phyloP scores from a whole-genome alignment of 2,797 vertebrate species.

The Semaprochilodus insignis region DNA sequence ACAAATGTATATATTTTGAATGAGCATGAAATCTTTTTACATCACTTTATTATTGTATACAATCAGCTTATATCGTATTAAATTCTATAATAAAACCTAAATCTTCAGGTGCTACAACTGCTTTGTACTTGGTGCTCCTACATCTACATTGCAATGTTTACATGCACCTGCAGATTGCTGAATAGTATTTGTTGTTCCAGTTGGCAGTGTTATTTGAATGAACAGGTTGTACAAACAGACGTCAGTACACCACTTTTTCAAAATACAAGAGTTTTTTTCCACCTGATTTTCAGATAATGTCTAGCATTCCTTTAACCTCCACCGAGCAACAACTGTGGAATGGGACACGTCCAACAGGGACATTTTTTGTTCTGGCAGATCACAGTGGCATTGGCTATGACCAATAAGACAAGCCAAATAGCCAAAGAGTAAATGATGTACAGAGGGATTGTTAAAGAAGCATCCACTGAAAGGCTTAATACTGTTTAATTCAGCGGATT shows the following conservation, averaged over 20 bases:
- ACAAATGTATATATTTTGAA: background rate
- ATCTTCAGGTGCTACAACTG: background rate
- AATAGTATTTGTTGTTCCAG: slow-evolving; percentile 9
- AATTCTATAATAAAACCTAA: background rate
- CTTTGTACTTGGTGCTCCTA: background rate
- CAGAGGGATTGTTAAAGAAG: no score
- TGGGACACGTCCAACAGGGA: background rate
- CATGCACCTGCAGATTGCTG: background rate
- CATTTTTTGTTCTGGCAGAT: background rate
- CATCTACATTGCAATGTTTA: background rate
- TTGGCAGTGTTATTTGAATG: slow-evolving; percentile 8
- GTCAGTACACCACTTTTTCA: background rate
- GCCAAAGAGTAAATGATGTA: no score
- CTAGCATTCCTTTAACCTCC: background rate
- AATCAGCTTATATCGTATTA: background rate
- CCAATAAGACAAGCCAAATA: no score
- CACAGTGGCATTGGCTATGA: no score
- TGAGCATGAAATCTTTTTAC: background rate
- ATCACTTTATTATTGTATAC: background rate
- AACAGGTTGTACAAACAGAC: slow-evolving; percentile 10
- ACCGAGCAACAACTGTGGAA: background rate
- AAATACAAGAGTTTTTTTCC: background rate
- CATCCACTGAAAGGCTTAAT: no score
- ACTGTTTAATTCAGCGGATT: no score
- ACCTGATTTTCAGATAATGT: background rate